Evolutionary conservation across 2,113 vertebrate genomes (phyloP).

Genomic region (Lepus europaeus): DNA sequence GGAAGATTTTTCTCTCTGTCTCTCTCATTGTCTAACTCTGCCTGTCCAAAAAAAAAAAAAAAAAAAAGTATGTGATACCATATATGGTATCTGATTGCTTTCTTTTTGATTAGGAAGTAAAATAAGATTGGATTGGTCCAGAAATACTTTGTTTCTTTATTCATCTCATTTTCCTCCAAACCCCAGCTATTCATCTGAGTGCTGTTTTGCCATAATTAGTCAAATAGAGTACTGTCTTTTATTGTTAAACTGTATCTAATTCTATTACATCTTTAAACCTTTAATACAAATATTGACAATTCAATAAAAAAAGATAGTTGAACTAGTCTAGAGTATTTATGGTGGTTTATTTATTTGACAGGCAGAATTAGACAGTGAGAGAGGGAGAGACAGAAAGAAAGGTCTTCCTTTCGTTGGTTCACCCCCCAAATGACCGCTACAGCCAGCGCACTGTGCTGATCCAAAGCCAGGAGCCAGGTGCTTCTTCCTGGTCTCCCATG

Average conservation of each 20-base stretch:
- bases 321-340: slow-evolving; percentile 6
- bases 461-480: too few relatives aligned
- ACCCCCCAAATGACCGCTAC: too few relatives aligned
- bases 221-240: not conserved
- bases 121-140: not conserved
- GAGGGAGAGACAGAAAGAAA: too few relatives aligned
- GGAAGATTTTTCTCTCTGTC: too few relatives aligned
- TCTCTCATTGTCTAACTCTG: too few relatives aligned
- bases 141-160: slow-evolving; percentile 3
- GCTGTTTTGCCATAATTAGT: not conserved
- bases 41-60: too few relatives aligned
- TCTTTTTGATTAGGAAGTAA: not conserved
- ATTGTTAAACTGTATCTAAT: slow-evolving; percentile 34
- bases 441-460: too few relatives aligned
- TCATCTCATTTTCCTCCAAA: slow-evolving; percentile 61
- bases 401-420: too few relatives aligned
- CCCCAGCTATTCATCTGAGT: not conserved
- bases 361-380: too few relatives aligned
- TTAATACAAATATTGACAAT: slow-evolving; percentile 37
- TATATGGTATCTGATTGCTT: slow-evolving; percentile 29
- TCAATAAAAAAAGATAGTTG: slow-evolving; percentile 7
- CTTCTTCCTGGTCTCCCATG: too few relatives aligned
- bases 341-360: not conserved
- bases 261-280: slow-evolving; percentile 40
- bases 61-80: not conserved